A percentile compares a stretch with the other conserved stretches of the same genome.
Evolutionary conservation across 2,888 invertebrate species (phyloP).

Genomic region (Beris morrisii): DNA sequence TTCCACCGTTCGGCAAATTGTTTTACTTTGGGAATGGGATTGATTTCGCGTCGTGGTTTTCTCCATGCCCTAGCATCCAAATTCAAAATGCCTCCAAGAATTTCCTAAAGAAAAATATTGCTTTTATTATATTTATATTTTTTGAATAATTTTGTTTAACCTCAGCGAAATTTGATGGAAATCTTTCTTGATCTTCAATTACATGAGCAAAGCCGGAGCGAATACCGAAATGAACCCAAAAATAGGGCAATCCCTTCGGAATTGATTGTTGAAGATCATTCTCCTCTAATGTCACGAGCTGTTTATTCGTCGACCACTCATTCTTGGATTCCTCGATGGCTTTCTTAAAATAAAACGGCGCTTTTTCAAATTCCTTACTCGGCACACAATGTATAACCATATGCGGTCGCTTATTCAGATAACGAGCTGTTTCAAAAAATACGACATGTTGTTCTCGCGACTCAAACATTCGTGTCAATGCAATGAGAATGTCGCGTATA

Average conservation of each 20-base stretch:
- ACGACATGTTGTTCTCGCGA: conserved; percentile 76
- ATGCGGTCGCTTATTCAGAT: conserved; percentile 76
- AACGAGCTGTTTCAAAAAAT: conserved; percentile 86
- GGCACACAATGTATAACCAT: conserved; percentile 90
- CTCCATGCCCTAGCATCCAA: conserved; percentile 84
- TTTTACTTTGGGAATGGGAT: conserved; percentile 64
- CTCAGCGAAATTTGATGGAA: conserved; percentile 88
- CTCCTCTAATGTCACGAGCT: conserved; percentile 70
- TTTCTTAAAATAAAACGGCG: conserved; percentile 97
- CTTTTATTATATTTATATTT: not conserved
- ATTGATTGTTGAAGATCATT: conserved; percentile 78
- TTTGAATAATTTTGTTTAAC: conserved; percentile 54
- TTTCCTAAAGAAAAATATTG: conserved; percentile 65
- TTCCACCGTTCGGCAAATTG: conserved; percentile 74
- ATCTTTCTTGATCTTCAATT: conserved; percentile 87
- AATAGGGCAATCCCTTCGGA: conserved; percentile 93
- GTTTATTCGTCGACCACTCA: conserved; percentile 95
- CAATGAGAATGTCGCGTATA: conserved; percentile 73
- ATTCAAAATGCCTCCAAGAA: conserved; percentile 93
- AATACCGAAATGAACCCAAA: conserved; percentile 91
- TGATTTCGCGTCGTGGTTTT: conserved; percentile 70
- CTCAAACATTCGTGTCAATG: conserved; percentile 76
- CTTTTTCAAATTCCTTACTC: conserved; percentile 78
- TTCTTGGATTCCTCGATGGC: conserved; percentile 92
- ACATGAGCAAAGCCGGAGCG: conserved; percentile 94